Base-by-base conservation (phyloP, 2,888 invertebrate genomes). In the Eilema sororculum region DNA sequence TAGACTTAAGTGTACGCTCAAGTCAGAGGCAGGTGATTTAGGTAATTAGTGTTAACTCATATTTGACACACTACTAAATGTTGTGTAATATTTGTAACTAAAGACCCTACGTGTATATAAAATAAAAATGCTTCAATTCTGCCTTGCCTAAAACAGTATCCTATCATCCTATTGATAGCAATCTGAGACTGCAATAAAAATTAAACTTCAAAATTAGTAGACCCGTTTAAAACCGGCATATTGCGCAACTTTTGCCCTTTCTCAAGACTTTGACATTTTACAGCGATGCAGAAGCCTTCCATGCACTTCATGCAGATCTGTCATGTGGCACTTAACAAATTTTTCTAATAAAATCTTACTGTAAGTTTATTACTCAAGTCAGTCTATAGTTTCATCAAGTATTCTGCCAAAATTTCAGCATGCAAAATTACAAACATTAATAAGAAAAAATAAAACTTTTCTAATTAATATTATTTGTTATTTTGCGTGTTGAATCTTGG, bases 221-320 rank as follows among this genome's bases (percentile, higher is more conserved):
- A 72, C 67, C 71, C 78, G 76, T 83, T 80, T 58, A 76, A 79
- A 82, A 80, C 80, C 82, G 83, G 78, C 78, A 79, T 82, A 81
- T 88, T 85, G 77, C 84, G 77, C 79, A 87, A 85, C 83, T 74
- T 73, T 74, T 89, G 90, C 91, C 91, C 92, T 91, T 93, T 91
- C 81, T 79, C 85, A 83, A 85, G 91, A 81, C 90, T 91, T 91
- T 92, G 91, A 92, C 91, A 91, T 90, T 88, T 89, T 84, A 86
- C 81, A 80, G 78, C 90, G 89, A 86, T 84, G 89, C 84, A 91
- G 25, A 80, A 83, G 73, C 77, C 77, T 78, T 73, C 68, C 73
- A 81, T 81, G 82, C 78, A 80, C 77, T 81, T 82, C 77, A 82
- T 84, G 20, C 52, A 52, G 52, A n/a, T 52, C 52, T n/a, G n/a